phyloP scores from a whole-genome alignment of 2,113 vertebrate genomes.

The Hemicordylus capensis region DNA sequence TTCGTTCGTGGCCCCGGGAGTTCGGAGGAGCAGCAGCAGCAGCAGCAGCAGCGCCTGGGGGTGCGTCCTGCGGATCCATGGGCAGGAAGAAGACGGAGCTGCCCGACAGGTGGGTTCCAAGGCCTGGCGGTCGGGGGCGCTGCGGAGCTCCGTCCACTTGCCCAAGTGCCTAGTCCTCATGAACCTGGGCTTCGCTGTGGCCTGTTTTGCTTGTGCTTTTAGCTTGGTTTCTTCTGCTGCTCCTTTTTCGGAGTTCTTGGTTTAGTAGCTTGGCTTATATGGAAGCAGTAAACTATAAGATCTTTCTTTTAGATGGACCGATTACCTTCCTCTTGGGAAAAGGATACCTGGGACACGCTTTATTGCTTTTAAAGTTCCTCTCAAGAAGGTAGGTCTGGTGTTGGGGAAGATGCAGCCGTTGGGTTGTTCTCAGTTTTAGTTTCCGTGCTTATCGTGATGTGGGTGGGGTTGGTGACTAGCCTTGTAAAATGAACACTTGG shows the following conservation, averaged over 20 bases:
- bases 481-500: background rate
- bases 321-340: slow-evolving; percentile 83
- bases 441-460: background rate
- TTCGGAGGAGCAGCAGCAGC: too few relatives aligned
- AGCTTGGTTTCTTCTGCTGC: too few relatives aligned
- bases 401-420: background rate
- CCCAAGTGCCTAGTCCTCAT: too few relatives aligned
- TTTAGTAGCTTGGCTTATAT: background rate
- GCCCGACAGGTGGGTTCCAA: slow-evolving; percentile 12
- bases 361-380: slow-evolving; percentile 91
- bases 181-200: too few relatives aligned
- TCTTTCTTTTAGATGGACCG: slow-evolving; percentile 78
- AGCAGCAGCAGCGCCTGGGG: too few relatives aligned
- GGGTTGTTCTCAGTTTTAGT: background rate
- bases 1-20: too few relatives aligned
- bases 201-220: too few relatives aligned
- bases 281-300: background rate
- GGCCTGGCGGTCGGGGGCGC: too few relatives aligned
- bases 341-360: slow-evolving; percentile 88
- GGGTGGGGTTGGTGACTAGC: too few relatives aligned
- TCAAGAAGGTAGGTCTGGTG: slow-evolving; percentile 77
- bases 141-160: background rate
- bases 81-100: background rate
- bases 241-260: too few relatives aligned
- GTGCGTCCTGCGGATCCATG: background rate